phyloP scores from a whole-genome alignment of 1,140 invertebrate genomes.

The Sycobia sp. region DNA sequence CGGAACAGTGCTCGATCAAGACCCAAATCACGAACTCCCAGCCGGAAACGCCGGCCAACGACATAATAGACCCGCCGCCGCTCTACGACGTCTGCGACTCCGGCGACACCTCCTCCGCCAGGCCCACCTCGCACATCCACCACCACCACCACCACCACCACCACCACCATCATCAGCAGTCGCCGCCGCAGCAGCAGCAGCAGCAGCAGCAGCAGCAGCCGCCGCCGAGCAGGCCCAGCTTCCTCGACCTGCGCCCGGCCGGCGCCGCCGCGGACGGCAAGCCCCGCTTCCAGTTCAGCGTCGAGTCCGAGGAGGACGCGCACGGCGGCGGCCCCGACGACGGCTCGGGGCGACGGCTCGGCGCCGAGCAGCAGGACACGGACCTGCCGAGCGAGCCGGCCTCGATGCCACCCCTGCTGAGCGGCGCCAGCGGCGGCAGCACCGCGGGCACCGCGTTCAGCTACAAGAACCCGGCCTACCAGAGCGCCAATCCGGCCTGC shows the following conservation, averaged over 20 bases:
- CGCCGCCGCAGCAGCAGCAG: not conserved
- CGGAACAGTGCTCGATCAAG: slow-evolving; percentile 55
- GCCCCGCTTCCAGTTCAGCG: slow-evolving; percentile 61
- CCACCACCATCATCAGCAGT: not conserved
- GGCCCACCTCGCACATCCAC: not conserved
- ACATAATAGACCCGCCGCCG: slow-evolving; percentile 52
- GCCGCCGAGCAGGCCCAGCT: not conserved
- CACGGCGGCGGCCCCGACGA: slow-evolving; percentile 29
- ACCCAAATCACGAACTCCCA: slow-evolving; percentile 54
- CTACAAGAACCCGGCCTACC: slow-evolving; percentile 75
- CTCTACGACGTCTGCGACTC: slow-evolving; percentile 50
- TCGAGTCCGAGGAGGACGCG: slow-evolving; percentile 45
- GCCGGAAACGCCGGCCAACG: slow-evolving; percentile 45
- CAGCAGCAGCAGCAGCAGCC: not conserved
- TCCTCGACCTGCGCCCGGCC: slow-evolving; percentile 5
- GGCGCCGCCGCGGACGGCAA: not conserved
- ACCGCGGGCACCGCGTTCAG: slow-evolving; percentile 66
- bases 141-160: not conserved
- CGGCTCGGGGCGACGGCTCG: slow-evolving; percentile 6
- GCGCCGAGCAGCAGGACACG: slow-evolving; percentile 49
- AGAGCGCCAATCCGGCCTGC: slow-evolving; percentile 71
- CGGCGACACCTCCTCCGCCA: slow-evolving; percentile 35
- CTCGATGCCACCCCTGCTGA: slow-evolving; percentile 64
- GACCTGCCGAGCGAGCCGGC: slow-evolving; percentile 61
- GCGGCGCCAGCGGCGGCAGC: slow-evolving; percentile 47